Base-by-base conservation (phyloP, 1,140 invertebrate species). In the Ruditapes philippinarum region DNA sequence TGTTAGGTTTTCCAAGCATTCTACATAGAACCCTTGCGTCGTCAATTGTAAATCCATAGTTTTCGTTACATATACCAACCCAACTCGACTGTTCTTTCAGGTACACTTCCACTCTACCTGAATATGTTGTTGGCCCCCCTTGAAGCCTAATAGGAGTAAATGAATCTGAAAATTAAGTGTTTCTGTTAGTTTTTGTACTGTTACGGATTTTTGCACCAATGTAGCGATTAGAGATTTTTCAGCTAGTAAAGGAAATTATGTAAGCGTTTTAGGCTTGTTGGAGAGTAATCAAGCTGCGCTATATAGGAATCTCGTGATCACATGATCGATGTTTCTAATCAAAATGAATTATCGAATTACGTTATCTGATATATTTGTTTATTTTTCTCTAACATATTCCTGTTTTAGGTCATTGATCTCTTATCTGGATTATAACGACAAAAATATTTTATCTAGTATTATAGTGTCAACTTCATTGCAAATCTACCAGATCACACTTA, bases 21-120 rank as follows among this genome's bases (percentile, higher is more conserved):
- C 14, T 79, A 57, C 76, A 79, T 9, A 79, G 22, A 31, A 79
- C 49, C 22, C 14, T 36, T 2, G 76, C 76, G 19, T 79, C 76
- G 22, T 79, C 42, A 11, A 22, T 22, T 57, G 45, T 54, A 57
- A 79, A 57, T 7, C 49, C 49, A 36, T 78, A 78, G 14, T 7
- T 74, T 49, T 79, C 31, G 40, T 79, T n/a, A 22, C 76, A 79
- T 5, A 79, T 31, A 33, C 49, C 76, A 9, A 19, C 38, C 76
- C 76, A 79, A 17, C 14, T 9, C 5, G 38, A 19, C 40, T 25
- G 5, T 22, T 74, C n/a, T 42, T 42, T 14, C 19, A 38, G 17
- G 45, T 78, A 78, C 4, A 78, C 49, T 17, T 78, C 74, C 1
- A 78, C 74, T 12, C 74, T 25, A 12, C 40, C 74, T 19, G 74